Conservation (phyloP, 30 jellyfish, hydroid and myxozoan species). For the Aurelia aurita complex sp. Pacific region DNA sequence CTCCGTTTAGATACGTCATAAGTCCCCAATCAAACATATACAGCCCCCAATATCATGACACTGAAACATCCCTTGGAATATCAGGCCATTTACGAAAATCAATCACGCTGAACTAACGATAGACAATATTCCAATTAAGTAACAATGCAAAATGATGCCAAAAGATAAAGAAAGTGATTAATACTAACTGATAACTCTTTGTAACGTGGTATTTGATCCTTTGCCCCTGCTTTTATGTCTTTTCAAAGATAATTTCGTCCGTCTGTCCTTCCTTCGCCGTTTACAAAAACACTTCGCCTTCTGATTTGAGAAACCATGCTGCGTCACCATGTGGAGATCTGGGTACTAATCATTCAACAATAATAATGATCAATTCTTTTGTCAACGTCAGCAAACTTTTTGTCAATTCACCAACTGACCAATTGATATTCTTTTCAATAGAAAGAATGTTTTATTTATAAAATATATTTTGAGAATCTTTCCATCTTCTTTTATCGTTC, state of each 20-base stretch:
- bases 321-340: conserved; percentile 62
- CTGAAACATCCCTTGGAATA: not conserved
- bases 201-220: conserved; percentile 2
- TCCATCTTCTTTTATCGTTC: too few species aligned
- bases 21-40: too few species aligned
- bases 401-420: too few species aligned
- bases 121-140: conserved; percentile 58
- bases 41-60: too few species aligned
- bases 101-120: conserved; percentile 74
- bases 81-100: conserved; percentile 60
- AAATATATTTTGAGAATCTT: too few species aligned
- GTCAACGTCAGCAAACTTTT: too few species aligned
- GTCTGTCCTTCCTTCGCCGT: conserved; percentile 13
- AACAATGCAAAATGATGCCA: conserved; percentile 36
- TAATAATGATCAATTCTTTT: too few species aligned
- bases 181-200: conserved; percentile 43
- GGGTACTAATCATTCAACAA: conserved; percentile 17
- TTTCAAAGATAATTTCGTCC: not conserved
- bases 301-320: conserved; percentile 33
- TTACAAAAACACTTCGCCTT: conserved; percentile 50
- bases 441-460: too few species aligned
- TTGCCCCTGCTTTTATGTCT: conserved; percentile 36
- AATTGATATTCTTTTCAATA: too few species aligned
- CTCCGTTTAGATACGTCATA: too few species aligned
- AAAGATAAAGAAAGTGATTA: conserved; percentile 29